phyloP scores from a whole-genome alignment of 1,140 invertebrate genomes.

The Tigriopus japonicus region DNA sequence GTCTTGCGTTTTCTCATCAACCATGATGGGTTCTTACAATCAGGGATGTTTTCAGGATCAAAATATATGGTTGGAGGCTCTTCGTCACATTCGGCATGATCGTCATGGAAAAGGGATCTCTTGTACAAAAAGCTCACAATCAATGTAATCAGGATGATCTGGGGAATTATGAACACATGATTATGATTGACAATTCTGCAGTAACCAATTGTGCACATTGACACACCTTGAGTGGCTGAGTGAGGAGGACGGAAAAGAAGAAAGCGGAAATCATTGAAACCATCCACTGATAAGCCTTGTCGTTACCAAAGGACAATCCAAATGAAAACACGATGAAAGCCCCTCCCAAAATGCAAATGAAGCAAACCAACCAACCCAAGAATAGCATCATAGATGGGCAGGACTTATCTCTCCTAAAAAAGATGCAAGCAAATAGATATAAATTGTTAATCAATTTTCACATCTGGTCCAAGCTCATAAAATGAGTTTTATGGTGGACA shows the following conservation, averaged over 20 bases:
- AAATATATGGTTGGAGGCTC: slow-evolving; percentile 23
- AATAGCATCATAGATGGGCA: not conserved
- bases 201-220: slow-evolving; percentile 12
- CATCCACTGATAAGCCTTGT: slow-evolving; percentile 36
- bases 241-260: slow-evolving; percentile 33
- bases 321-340: slow-evolving; percentile 12
- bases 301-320: slow-evolving; percentile 34
- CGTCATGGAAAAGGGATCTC: slow-evolving; percentile 27
- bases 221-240: slow-evolving; percentile 35
- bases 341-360: slow-evolving; percentile 1
- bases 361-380: not conserved
- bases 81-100: slow-evolving; percentile 33
- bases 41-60: slow-evolving; percentile 18
- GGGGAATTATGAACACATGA: too few species aligned
- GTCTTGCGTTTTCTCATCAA: too few species aligned
- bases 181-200: slow-evolving; percentile 15
- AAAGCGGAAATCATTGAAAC: slow-evolving; percentile 35
- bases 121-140: slow-evolving; percentile 32
- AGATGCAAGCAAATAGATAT: too few species aligned
- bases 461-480: too few species aligned
- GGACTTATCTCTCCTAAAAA: not conserved
- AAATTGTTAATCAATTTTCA: too few species aligned
- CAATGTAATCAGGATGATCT: slow-evolving; percentile 31
- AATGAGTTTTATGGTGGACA: too few species aligned
- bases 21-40: not conserved